A percentile compares a stretch with the other conserved stretches of the same genome.
These are phyloP conservation scores for Aradophagus sp. DNA, from an alignment of 1,140 invertebrate species.

Conservation along the genomic window DNA sequence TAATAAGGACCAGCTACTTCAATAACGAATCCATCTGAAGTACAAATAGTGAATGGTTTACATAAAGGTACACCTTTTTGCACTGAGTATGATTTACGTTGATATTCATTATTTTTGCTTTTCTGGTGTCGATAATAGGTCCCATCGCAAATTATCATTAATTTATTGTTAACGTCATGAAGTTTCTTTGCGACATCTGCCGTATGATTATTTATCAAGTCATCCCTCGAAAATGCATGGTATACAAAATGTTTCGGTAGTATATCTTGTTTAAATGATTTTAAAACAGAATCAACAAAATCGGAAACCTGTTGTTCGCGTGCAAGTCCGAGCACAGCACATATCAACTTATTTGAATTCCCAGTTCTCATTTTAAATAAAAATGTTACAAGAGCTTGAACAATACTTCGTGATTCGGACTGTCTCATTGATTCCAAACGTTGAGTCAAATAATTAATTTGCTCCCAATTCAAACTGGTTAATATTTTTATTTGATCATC, in stretches of 20 bases:
- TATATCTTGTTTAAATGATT: constrained; percentile 37
- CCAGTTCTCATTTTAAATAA: constrained; percentile 39
- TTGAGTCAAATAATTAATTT: constrained; percentile 19
- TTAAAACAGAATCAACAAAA: constrained; percentile 17
- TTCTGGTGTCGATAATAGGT: constrained; percentile 52
- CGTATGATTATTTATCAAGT: constrained; percentile 36
- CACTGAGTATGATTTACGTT: constrained; percentile 50
- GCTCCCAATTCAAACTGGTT: constrained; percentile 31
- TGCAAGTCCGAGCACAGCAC: constrained; percentile 25
- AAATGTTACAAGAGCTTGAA: constrained; percentile 42
- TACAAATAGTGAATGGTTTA: constrained; percentile 55
- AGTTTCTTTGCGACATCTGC: constrained; percentile 26
- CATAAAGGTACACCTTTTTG: constrained; percentile 45
- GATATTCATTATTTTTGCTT: constrained; percentile 49
- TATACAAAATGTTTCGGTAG: constrained; percentile 23
- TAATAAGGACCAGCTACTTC: constrained; percentile 36
- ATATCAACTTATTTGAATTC: constrained; percentile 31
- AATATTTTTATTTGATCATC: constrained; percentile 17
- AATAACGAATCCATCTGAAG: constrained; percentile 50
- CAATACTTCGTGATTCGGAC: constrained; percentile 9
- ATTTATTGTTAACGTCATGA: constrained; percentile 10
- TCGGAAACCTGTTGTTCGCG: constrained; percentile 28
- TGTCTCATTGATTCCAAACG: constrained; percentile 30
- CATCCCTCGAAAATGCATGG: constrained; percentile 14
- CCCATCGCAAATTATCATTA: constrained; percentile 46